Evolutionary conservation across 2,113 vertebrate species (phyloP).

Genomic region (Plotosus lineatus): DNA sequence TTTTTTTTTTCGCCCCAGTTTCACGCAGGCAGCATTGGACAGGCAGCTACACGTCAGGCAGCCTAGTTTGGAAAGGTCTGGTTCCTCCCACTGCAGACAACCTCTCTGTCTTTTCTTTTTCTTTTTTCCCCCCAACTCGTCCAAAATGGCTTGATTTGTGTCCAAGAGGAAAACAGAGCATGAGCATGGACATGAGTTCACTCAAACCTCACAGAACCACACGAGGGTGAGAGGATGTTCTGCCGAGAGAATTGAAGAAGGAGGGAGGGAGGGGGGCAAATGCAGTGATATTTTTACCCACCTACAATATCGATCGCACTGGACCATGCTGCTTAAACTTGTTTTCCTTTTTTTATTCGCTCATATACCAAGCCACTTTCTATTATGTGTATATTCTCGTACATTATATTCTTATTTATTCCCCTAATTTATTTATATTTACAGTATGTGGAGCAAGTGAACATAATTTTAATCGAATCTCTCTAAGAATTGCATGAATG

Average conservation of each 20-base stretch:
- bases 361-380: background rate
- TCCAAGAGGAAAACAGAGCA: slow-evolving; percentile 12
- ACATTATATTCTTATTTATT: background rate
- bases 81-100: background rate
- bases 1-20: too few relatives aligned
- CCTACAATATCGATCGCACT: background rate
- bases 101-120: background rate
- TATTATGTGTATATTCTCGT: background rate
- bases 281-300: background rate
- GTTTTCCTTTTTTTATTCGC: background rate
- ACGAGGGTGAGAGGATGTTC: background rate
- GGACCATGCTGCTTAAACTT: background rate
- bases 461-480: background rate
- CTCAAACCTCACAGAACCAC: background rate
- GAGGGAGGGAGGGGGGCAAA: too few relatives aligned
- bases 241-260: background rate
- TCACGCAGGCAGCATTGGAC: background rate
- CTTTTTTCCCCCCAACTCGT: background rate
- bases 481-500: background rate
- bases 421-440: background rate
- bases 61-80: background rate
- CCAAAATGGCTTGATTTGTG: background rate
- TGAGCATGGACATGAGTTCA: slow-evolving; percentile 17
- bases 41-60: slow-evolving; percentile 5
- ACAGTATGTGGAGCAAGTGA: background rate